phyloP scores from a whole-genome alignment of 92 coral and sea anemone genomes.

The Virgularia gustaviana region DNA sequence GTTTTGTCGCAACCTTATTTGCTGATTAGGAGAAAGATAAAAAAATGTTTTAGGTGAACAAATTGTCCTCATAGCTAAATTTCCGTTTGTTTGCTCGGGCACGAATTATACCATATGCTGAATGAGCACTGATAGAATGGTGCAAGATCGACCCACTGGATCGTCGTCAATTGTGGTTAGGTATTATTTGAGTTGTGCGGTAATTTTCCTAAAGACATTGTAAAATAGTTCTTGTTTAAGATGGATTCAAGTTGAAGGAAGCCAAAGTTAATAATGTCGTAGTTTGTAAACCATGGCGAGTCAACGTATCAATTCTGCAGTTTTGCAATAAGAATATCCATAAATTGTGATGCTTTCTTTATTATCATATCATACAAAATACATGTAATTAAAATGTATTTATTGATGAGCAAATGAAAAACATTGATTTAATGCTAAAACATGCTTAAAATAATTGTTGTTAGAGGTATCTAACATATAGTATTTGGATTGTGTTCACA shows the following conservation, averaged over 20 bases:
- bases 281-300: background rate
- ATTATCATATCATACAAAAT: too few relatives aligned
- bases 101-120: background rate
- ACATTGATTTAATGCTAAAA: too few relatives aligned
- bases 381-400: too few relatives aligned
- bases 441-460: too few relatives aligned
- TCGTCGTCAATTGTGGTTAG: too few relatives aligned
- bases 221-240: too few relatives aligned
- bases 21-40: background rate
- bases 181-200: background rate
- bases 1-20: conserved; percentile 15
- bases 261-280: background rate
- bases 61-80: conserved; percentile 14
- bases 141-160: background rate
- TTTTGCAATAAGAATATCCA: background rate
- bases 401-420: too few relatives aligned
- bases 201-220: too few relatives aligned
- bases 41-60: background rate
- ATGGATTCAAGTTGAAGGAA: background rate
- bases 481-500: too few relatives aligned
- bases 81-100: conserved; percentile 21
- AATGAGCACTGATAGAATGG: background rate
- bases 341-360: too few relatives aligned
- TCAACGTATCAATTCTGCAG: background rate
- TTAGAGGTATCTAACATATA: too few relatives aligned